phyloP scores from a whole-genome alignment of 2,888 invertebrate species.

The Agonopterix alstromeriana region DNA sequence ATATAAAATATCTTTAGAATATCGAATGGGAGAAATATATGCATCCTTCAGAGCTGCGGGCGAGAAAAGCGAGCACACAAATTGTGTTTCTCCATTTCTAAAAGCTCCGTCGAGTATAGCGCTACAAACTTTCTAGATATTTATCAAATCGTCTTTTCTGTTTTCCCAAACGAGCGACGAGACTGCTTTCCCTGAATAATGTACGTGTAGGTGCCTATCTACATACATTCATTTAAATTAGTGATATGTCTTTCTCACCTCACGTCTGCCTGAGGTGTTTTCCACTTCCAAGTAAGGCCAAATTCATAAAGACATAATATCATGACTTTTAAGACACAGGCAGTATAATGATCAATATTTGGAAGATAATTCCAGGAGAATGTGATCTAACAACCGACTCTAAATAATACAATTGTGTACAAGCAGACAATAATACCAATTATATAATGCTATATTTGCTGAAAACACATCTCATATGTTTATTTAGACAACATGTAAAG shows the following conservation, averaged over 20 bases:
- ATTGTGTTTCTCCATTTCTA: constrained; percentile 48
- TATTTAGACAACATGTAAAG: constrained; percentile 26
- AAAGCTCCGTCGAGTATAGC: constrained; percentile 41
- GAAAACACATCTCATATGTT: constrained; percentile 9
- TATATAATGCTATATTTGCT: too few species aligned
- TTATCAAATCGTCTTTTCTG: constrained; percentile 54
- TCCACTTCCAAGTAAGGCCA: too few species aligned
- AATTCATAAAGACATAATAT: too few species aligned
- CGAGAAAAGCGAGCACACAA: constrained; percentile 42
- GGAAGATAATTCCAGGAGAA: too few species aligned
- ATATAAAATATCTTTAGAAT: background rate
- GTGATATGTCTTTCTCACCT: background rate
- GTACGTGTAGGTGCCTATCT: background rate
- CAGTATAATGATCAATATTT: too few species aligned
- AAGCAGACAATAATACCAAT: too few species aligned
- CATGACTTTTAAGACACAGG: too few species aligned
- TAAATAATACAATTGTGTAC: too few species aligned
- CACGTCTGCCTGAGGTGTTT: background rate
- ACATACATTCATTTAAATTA: background rate
- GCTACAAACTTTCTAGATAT: constrained; percentile 56
- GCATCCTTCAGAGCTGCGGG: constrained; percentile 32
- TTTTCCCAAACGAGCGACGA: constrained; percentile 24
- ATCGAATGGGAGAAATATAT: constrained; percentile 31
- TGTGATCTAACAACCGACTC: too few species aligned
- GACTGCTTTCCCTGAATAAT: background rate